These are phyloP conservation scores for Liolophura sinensis DNA, from an alignment of 1,140 invertebrate genomes.

Conservation along the genomic window DNA sequence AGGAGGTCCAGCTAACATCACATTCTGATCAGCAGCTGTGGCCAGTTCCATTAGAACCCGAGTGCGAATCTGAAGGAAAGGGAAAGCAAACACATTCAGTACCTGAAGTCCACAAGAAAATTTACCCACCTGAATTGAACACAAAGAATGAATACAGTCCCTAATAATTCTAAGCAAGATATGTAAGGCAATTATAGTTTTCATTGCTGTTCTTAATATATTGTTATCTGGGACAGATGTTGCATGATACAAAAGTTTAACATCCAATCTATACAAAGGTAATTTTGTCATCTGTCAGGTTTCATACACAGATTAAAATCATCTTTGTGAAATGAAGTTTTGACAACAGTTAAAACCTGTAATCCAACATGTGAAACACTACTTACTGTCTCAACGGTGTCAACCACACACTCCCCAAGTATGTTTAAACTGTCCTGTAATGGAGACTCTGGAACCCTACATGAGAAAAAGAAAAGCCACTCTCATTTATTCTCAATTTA, in stretches of 20 bases:
- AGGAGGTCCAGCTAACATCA: constrained; percentile 56
- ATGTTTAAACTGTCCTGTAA: constrained; percentile 53
- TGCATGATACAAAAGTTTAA: too few relatives aligned
- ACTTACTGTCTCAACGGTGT: constrained; percentile 57
- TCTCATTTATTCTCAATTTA: not conserved
- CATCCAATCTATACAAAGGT: too few relatives aligned
- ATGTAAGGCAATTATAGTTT: not conserved
- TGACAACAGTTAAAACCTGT: not conserved
- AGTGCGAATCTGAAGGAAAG: constrained; percentile 45
- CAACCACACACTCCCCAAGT: constrained; percentile 56
- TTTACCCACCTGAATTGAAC: too few relatives aligned
- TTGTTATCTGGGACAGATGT: too few relatives aligned
- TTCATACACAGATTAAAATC: not conserved
- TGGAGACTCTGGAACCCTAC: constrained; percentile 48
- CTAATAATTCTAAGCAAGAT: not conserved
- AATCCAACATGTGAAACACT: not conserved
- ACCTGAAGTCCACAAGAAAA: not conserved
- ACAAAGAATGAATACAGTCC: too few relatives aligned
- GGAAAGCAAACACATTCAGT: not conserved
- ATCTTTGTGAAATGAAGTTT: not conserved
- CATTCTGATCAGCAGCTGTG: constrained; percentile 51
- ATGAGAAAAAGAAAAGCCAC: constrained; percentile 4
- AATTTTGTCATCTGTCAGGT: too few relatives aligned
- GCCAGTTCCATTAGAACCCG: constrained; percentile 56
- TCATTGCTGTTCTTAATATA: not conserved